These are phyloP conservation scores for Eucera pruinosa DNA, from an alignment of 2,888 invertebrate species.

Conservation along the genomic window DNA sequence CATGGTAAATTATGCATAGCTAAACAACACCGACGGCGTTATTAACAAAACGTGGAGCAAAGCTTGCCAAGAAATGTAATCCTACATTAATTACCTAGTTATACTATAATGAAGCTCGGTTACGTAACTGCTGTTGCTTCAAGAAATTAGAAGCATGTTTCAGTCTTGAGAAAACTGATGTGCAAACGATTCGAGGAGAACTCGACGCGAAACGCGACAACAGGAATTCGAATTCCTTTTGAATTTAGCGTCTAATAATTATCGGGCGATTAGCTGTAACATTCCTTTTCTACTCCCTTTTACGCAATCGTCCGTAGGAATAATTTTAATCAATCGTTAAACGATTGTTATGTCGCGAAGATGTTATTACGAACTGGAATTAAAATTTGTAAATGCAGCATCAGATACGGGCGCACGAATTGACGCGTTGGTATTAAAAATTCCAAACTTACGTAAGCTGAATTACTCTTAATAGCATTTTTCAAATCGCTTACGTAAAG, in stretches of 20 bases:
- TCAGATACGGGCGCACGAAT: background rate
- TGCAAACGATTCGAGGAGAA: background rate
- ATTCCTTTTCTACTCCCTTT: background rate
- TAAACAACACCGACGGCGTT: background rate
- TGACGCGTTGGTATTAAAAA: constrained; percentile 16
- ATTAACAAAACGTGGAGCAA: constrained; percentile 3
- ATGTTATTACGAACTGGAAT: too few relatives aligned
- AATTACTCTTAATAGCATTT: constrained; percentile 38
- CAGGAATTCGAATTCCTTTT: background rate
- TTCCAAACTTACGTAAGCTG: constrained; percentile 40
- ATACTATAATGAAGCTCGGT: constrained; percentile 1
- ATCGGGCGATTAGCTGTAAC: too few relatives aligned
- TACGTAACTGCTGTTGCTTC: constrained; percentile 4
- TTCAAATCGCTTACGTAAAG: constrained; percentile 46
- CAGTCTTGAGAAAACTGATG: constrained; percentile 6
- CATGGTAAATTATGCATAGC: constrained; percentile 4
- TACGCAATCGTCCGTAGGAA: background rate
- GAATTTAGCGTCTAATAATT: background rate
- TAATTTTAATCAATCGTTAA: background rate
- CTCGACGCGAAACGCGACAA: background rate
- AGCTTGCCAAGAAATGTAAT: constrained; percentile 11
- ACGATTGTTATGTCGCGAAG: background rate
- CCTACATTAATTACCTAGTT: constrained; percentile 13
- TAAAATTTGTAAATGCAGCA: constrained; percentile 10
- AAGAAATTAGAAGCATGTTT: constrained; percentile 7